A percentile compares a stretch with the other conserved stretches of the same genome.
Evolutionary conservation across 2,888 invertebrate species (phyloP).

Genomic region (Microplitis deprimator): DNA sequence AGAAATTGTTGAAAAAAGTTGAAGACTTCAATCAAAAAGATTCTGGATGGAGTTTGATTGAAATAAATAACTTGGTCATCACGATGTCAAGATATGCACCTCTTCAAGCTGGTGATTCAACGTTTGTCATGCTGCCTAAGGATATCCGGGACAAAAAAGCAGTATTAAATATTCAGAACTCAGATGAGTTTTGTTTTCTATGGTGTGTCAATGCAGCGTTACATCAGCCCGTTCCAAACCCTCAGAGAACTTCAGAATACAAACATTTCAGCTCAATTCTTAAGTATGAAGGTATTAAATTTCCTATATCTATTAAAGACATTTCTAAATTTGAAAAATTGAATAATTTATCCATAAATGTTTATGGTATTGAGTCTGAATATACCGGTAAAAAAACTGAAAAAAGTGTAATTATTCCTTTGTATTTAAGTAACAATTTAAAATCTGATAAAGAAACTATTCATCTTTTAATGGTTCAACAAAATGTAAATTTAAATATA

Average conservation of each 20-base stretch:
- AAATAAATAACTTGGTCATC: too few relatives aligned
- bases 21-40: conserved; percentile 50
- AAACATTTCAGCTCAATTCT: not conserved
- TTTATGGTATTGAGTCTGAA: conserved; percentile 6
- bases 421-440: not conserved
- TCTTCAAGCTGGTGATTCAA: too few relatives aligned
- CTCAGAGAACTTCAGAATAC: not conserved
- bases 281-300: not conserved
- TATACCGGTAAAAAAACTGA: not conserved
- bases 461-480: not conserved
- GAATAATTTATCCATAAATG: conserved; percentile 6
- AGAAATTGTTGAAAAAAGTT: conserved; percentile 45
- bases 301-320: conserved; percentile 4
- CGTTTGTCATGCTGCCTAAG: too few relatives aligned
- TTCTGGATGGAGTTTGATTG: too few relatives aligned
- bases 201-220: conserved; percentile 48
- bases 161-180: too few relatives aligned
- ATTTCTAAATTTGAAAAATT: not conserved
- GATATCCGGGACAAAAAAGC: too few relatives aligned
- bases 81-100: too few relatives aligned
- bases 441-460: not conserved
- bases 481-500: too few relatives aligned
- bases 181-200: conserved; percentile 49
- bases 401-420: too few relatives aligned
- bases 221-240: not conserved